Evolutionary conservation across 2,888 invertebrate genomes (phyloP).

Genomic region (Macrostomum cliftonense): DNA sequence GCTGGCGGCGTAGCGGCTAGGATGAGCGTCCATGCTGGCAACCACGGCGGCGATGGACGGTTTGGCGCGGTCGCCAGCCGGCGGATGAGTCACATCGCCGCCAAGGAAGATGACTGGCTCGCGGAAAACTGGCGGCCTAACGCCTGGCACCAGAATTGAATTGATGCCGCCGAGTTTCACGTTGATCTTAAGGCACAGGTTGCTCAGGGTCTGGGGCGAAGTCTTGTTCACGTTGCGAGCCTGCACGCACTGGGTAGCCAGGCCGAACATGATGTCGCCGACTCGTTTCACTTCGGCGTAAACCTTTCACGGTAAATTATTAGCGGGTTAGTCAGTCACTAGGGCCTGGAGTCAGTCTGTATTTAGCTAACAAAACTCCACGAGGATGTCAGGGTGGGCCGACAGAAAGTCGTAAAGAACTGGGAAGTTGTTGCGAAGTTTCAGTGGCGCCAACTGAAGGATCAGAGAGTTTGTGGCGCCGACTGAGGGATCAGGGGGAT

Average conservation of each 20-base stretch:
- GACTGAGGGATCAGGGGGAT: too few species aligned
- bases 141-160: conserved; percentile 52
- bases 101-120: conserved; percentile 99
- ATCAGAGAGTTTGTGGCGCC: too few species aligned
- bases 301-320: conserved; percentile 10
- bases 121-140: conserved; percentile 51
- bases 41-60: conserved; percentile 97
- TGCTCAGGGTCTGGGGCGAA: conserved; percentile 93
- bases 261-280: conserved; percentile 91
- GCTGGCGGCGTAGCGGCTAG: conserved; percentile 90
- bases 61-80: conserved; percentile 92
- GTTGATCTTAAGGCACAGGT: conserved; percentile 96
- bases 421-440: too few species aligned
- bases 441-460: too few species aligned
- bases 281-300: conserved; percentile 94
- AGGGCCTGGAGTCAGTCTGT: too few species aligned
- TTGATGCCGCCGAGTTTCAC: conserved; percentile 98
- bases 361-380: too few species aligned
- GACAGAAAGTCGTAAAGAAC: too few species aligned
- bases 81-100: conserved; percentile 97
- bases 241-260: conserved; percentile 99
- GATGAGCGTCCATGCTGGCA: conserved; percentile 98
- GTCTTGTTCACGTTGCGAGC: conserved; percentile 99
- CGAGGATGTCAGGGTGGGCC: too few species aligned
- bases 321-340: too few species aligned